Evolutionary conservation across 1,140 invertebrate genomes (phyloP).

Genomic region (Rhopalosiphum maidis): DNA sequence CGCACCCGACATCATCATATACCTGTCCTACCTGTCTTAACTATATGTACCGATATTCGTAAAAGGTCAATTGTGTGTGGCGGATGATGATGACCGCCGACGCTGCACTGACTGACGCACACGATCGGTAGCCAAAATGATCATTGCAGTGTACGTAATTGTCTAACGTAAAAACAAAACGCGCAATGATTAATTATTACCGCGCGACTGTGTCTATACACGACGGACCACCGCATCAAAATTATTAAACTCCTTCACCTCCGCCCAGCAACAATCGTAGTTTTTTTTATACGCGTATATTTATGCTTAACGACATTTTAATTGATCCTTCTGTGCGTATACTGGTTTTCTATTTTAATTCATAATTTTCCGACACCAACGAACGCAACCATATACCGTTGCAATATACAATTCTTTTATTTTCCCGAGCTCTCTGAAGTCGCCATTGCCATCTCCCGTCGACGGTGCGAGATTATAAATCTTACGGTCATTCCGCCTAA

Average conservation of each 20-base stretch:
- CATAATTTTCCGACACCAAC: conserved; percentile 20
- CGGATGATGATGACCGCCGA: conserved; percentile 29
- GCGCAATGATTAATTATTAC: conserved; percentile 49
- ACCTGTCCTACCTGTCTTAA: neutral
- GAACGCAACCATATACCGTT: neutral
- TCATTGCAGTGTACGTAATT: neutral
- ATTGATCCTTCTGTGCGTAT: conserved; percentile 3
- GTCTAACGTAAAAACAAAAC: conserved; percentile 44
- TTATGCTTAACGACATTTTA: conserved; percentile 51
- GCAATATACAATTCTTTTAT: neutral
- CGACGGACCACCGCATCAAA: conserved; percentile 19
- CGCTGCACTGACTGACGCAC: neutral
- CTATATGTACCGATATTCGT: neutral
- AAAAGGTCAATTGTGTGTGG: conserved; percentile 20
- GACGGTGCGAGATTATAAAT: neutral
- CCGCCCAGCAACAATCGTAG: neutral
- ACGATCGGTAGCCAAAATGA: conserved; percentile 52
- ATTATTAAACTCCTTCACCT: conserved; percentile 5
- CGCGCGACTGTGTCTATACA: neutral
- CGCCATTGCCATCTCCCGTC: neutral
- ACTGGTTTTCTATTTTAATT: conserved; percentile 19
- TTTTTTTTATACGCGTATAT: neutral
- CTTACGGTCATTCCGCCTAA: neutral
- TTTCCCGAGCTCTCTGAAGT: neutral
- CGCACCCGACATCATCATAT: neutral